Evolutionary conservation across 2,888 invertebrate species (phyloP).

Genomic region (Cetonia aurata): DNA sequence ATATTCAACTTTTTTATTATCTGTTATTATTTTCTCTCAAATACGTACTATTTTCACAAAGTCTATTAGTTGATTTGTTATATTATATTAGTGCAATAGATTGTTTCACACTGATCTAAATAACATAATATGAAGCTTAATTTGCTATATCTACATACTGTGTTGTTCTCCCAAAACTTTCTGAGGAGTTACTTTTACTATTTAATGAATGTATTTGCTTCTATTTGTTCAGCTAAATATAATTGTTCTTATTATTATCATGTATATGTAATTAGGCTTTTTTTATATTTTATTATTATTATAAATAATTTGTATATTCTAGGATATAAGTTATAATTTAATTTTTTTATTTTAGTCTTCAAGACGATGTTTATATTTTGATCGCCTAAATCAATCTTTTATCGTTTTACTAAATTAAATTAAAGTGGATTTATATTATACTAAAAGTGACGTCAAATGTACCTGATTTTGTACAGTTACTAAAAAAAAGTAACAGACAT

Average conservation of each 20-base stretch:
- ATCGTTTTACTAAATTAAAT: not conserved
- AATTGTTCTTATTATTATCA: conserved; percentile 16
- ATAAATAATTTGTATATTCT: conserved; percentile 29
- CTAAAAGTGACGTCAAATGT: conserved; percentile 4
- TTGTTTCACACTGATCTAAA: conserved; percentile 9
- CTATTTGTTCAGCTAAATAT: conserved; percentile 38
- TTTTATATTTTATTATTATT: conserved; percentile 37
- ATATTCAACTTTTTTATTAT: conserved; percentile 29
- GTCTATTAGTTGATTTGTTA: conserved; percentile 33
- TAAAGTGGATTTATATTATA: not conserved
- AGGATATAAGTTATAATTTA: conserved; percentile 17
- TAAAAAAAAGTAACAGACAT: no score
- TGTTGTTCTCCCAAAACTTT: no score
- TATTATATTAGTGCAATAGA: conserved; percentile 41
- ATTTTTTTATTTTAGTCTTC: not conserved
- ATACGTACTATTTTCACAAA: conserved; percentile 42
- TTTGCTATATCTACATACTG: no score
- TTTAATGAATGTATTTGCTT: conserved; percentile 26
- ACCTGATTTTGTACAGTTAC: conserved; percentile 1
- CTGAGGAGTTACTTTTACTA: conserved; percentile 5
- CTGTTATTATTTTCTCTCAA: conserved; percentile 46
- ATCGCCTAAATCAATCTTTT: not conserved
- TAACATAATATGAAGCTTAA: no score
- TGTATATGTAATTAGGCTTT: conserved; percentile 29
- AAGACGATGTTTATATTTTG: conserved; percentile 9